Percentiles rank a stretch among this genome's conserved stretches.
These are phyloP conservation scores for Neoseiulus cucumeris DNA, from an alignment of 1,140 invertebrate species.

Conservation along the genomic window DNA sequence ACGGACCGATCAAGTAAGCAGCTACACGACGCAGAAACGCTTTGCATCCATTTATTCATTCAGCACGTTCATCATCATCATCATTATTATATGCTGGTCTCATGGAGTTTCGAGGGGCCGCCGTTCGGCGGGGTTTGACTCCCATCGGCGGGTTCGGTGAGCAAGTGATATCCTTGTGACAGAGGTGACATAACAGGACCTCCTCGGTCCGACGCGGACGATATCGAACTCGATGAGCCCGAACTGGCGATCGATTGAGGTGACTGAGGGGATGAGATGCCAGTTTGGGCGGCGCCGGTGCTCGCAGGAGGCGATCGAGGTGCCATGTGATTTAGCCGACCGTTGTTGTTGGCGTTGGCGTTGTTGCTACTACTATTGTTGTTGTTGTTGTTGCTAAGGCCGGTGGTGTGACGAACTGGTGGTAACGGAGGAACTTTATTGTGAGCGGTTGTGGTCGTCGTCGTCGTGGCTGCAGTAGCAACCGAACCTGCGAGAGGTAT, in stretches of 20 bases:
- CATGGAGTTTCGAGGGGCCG: conserved; percentile 19
- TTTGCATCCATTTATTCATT: no score
- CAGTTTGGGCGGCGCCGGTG: neutral
- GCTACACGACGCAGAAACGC: no score
- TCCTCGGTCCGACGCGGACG: conserved; percentile 15
- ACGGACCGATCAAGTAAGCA: no score
- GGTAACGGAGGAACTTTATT: conserved; percentile 1
- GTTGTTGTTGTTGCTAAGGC: neutral
- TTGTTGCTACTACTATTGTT: no score
- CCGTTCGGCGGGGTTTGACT: conserved; percentile 4
- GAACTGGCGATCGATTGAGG: conserved; percentile 14
- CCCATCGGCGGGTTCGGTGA: conserved; percentile 16
- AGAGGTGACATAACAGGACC: conserved; percentile 15
- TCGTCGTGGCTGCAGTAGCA: neutral
- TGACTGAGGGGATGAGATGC: conserved; percentile 12
- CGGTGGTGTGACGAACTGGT: neutral
- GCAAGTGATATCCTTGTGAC: conserved; percentile 21
- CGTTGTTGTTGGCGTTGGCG: neutral
- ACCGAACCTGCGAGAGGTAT: neutral
- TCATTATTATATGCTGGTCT: conserved; percentile 21
- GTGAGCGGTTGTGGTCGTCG: conserved; percentile 9
- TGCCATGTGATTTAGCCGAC: neutral
- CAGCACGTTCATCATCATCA: neutral
- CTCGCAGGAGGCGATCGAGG: neutral
- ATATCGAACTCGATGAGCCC: conserved; percentile 15